phyloP scores from a whole-genome alignment of 1,140 invertebrate species.

The Neuroterus valhalla region DNA sequence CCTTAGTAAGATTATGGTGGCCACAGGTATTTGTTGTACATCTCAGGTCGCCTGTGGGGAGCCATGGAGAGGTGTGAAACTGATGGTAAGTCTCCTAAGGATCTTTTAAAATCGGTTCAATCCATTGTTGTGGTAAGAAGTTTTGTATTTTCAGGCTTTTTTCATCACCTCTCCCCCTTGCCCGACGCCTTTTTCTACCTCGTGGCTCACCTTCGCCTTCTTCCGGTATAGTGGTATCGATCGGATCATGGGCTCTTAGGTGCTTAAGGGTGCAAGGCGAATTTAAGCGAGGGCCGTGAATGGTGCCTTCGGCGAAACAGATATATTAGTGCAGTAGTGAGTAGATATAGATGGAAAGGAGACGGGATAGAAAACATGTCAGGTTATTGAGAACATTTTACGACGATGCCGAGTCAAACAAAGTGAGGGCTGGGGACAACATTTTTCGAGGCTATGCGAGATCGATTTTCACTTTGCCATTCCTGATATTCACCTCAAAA shows the following conservation, averaged over 20 bases:
- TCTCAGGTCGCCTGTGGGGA: slow-evolving; percentile 60
- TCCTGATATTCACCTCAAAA: too few species aligned
- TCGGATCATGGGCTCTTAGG: slow-evolving; percentile 61
- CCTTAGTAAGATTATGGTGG: slow-evolving; percentile 67
- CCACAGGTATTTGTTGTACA: slow-evolving; percentile 70
- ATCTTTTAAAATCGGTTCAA: slow-evolving; percentile 69
- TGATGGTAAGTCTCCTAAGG: slow-evolving; percentile 66
- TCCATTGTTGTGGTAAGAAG: slow-evolving; percentile 73
- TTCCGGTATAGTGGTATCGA: slow-evolving; percentile 24
- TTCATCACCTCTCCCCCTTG: slow-evolving; percentile 37
- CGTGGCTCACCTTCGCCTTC: slow-evolving; percentile 35
- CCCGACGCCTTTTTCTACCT: slow-evolving; percentile 3
- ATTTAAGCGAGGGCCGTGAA: slow-evolving; percentile 43
- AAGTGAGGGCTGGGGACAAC: neutral
- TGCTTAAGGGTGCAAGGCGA: slow-evolving; percentile 58
- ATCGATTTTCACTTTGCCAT: too few species aligned
- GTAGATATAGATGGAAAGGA: neutral
- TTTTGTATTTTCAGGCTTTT: slow-evolving; percentile 59
- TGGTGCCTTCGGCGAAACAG: slow-evolving; percentile 37
- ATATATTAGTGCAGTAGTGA: slow-evolving; percentile 19
- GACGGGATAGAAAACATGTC: slow-evolving; percentile 10
- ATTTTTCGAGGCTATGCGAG: neutral
- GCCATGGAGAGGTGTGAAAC: slow-evolving; percentile 70
- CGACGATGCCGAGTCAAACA: slow-evolving; percentile 15
- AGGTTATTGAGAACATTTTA: slow-evolving; percentile 10